Base-by-base conservation (phyloP, 2,888 invertebrate genomes). In the Argynnis bischoffii region DNA sequence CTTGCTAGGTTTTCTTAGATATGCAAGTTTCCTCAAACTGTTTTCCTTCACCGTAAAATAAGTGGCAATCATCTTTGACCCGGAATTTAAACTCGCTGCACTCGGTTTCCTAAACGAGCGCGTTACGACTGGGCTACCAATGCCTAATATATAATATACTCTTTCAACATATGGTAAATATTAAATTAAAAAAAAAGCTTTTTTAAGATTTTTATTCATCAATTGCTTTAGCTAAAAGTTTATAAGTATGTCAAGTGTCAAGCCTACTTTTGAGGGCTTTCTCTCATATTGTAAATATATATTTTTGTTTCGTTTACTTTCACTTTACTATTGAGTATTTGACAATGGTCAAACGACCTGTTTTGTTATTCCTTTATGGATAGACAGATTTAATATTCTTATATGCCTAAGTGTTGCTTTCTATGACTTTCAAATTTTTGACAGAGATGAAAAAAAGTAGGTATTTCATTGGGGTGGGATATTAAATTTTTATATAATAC, bases 221-320 rank as follows among this genome's bases (percentile, higher is more conserved):
- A 41, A 61, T 53, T 16, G 48, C 26, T 50, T 31, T 31, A 50
- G 15, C 16, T 35, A 61, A 59, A 46, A 57, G 26, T 21, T 46
- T 13, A 48, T 3, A 41, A 60, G 55, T 61, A 48, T 61, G 59
- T 26, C 59, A 31, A 59, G 26, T 48, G 59, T 59, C 26, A 54
- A 56, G 47, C 18, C 35, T 13, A 50, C 55, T 53, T 15, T 51
- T 16, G 46, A 16, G 41, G 53, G 55, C 70, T 67, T 67, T 67
- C 67, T 57, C 67, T 61, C 14, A 16, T 55, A 61, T 60, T 53
- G 64, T 64, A 61, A 47, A 64, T 26, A 59, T 54, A 61, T 67
- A 67, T 70, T 70, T 70, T 70, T 64, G 67, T 67, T 56, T 67
- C 67, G 41, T 53, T 35, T 26, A 64, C 67, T 70, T 67, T 67